Base-by-base conservation (phyloP, 2,113 vertebrate genomes). In the Stigmatopora argus region DNA sequence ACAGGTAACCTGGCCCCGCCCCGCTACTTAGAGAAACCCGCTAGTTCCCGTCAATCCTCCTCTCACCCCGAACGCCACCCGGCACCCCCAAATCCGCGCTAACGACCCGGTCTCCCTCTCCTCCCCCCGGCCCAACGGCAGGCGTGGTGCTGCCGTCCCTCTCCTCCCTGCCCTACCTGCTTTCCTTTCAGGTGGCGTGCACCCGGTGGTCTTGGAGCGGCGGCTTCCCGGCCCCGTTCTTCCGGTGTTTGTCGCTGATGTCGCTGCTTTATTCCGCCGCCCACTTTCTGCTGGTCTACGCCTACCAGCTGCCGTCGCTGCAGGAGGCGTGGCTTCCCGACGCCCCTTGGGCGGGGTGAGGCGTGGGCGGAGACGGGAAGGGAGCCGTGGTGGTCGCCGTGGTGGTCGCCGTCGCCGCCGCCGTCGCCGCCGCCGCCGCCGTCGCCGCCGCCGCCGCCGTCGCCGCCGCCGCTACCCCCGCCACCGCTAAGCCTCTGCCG, bases 191-290 rank as follows among this genome's bases (percentile, higher is more conserved):
- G 92, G 90, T 92, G 68, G 85, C 97, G 73, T 97, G 95, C 63
- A 95, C 94, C 1, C 96, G 94, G 93, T 98, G 96, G 96, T 94
- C 95, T 26, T 94, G 94, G 87, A 93, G 93, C 73, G 93, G 92
- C 49, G 81, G 82, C 0, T 93, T 96, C 49, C 93, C 95, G 72
- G 90, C 92, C 3, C 83, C 94, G 77, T 88, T 95, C 77, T 96
- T 98, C 89, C 93, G 94, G 89, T 94, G 92, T 68, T 88, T 97
- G 61, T 97, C 95, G 76, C 91, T 95, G 59, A 87, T 94, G 81
- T 93, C 95, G 89, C 91, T 94, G 15, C 89, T 95, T 86, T 98
- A 94, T 89, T 94, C 93, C 11, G 46, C 76, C 31, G 71, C 38
- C 70, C 83, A 85, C 66, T 78, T 85, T 68, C 59, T 85, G 26